Conservation (phyloP, 2,797 vertebrate genomes). For the Phrynocephalus vlangalii region DNA sequence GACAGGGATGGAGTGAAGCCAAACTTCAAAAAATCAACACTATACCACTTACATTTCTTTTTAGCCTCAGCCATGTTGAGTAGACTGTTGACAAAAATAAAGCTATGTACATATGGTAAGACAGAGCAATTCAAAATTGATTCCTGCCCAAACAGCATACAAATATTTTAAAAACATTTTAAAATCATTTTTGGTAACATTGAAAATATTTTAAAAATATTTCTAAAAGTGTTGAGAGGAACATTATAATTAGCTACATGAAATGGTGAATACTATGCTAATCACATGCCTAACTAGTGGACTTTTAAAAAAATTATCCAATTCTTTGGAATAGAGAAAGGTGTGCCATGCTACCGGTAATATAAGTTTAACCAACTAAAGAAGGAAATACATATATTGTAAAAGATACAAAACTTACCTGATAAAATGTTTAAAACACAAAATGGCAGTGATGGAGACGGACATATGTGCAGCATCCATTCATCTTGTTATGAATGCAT, state of each 20-base stretch:
- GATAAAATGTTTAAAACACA: neutral
- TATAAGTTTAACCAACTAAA: neutral
- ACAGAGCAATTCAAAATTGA: too few relatives aligned
- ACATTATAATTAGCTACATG: neutral
- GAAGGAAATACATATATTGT: neutral
- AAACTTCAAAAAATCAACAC: too few relatives aligned
- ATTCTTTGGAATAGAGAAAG: conserved; percentile 1
- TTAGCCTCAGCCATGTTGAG: too few relatives aligned
- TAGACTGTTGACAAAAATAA: too few relatives aligned
- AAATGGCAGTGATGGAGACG: neutral
- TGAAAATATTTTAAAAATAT: too few relatives aligned
- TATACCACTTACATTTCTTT: too few relatives aligned
- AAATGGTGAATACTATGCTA: neutral
- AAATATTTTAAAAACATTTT: too few relatives aligned
- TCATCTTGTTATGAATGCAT: conserved; percentile 9
- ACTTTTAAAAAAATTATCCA: neutral
- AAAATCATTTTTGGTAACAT: too few relatives aligned
- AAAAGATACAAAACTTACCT: neutral
- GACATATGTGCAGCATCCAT: neutral
- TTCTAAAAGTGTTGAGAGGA: too few relatives aligned
- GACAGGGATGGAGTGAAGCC: too few relatives aligned
- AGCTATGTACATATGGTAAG: too few relatives aligned
- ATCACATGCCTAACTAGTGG: neutral
- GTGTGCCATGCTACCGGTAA: neutral
- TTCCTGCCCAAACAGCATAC: too few relatives aligned